These are phyloP conservation scores for Diarsia rubi DNA, from an alignment of 2,888 invertebrate genomes.

Conservation along the genomic window DNA sequence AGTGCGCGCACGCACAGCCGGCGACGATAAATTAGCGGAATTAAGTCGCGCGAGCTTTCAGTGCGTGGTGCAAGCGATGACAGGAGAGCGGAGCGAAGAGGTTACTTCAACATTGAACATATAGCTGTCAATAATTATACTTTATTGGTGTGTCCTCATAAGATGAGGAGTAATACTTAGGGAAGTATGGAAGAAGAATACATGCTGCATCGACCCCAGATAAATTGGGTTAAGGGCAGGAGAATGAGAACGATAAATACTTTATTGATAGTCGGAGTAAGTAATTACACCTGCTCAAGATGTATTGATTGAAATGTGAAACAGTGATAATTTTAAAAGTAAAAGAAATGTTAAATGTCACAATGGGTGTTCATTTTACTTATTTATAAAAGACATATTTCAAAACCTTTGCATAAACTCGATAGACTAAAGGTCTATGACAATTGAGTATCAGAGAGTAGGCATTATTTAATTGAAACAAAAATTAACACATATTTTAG, in stretches of 20 bases:
- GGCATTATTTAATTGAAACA: background rate
- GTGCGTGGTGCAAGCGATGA: constrained; percentile 31
- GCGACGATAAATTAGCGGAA: constrained; percentile 59
- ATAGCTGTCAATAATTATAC: no score
- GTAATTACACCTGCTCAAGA: background rate
- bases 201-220: no score
- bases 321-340: background rate
- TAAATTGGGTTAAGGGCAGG: no score
- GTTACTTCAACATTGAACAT: background rate
- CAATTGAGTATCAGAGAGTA: background rate
- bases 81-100: background rate
- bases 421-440: no score
- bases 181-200: no score
- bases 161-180: no score
- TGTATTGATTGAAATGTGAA: background rate
- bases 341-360: background rate
- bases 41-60: constrained; percentile 60
- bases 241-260: no score
- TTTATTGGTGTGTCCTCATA: no score
- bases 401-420: background rate
- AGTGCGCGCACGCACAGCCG: constrained; percentile 54
- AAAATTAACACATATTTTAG: background rate
- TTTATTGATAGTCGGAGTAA: background rate
- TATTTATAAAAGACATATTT: background rate
- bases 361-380: background rate